Conservation (phyloP, 2,113 vertebrate species). For the Bostrychus sinensis region DNA sequence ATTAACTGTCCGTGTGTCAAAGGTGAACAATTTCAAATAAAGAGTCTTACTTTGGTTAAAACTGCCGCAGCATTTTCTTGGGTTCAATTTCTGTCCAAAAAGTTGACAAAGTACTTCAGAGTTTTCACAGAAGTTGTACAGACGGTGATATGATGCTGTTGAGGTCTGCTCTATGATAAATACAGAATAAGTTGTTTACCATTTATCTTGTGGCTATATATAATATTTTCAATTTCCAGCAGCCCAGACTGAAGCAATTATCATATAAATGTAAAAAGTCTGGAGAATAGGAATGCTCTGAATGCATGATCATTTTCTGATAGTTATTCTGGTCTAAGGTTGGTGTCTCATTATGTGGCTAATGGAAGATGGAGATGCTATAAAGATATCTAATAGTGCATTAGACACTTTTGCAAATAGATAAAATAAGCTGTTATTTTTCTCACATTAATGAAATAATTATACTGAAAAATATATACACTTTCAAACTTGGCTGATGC, state of each 20-base stretch:
- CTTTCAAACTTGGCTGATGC: too few relatives aligned
- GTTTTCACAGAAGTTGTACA: not conserved
- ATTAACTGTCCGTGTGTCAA: constrained; percentile 84
- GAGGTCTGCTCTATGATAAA: not conserved
- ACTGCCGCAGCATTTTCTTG: not conserved
- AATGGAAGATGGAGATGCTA: too few relatives aligned
- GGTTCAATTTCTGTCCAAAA: not conserved
- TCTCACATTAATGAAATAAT: too few relatives aligned
- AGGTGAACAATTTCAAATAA: constrained; percentile 84
- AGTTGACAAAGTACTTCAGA: not conserved
- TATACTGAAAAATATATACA: too few relatives aligned
- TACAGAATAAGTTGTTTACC: constrained; percentile 2
- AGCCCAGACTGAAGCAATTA: constrained; percentile 3
- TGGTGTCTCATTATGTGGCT: too few relatives aligned
- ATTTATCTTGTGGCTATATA: not conserved
- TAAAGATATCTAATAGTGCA: too few relatives aligned
- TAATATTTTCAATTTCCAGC: not conserved
- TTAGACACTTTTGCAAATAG: too few relatives aligned
- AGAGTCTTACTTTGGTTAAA: constrained; percentile 82
- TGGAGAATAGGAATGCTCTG: constrained; percentile 17
- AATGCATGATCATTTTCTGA: too few relatives aligned
- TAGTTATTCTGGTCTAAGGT: too few relatives aligned
- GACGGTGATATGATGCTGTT: not conserved
- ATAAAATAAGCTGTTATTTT: too few relatives aligned
- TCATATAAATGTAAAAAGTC: constrained; percentile 65